Conservation (phyloP, 2,888 invertebrate species). For the Ectobius pallidus region DNA sequence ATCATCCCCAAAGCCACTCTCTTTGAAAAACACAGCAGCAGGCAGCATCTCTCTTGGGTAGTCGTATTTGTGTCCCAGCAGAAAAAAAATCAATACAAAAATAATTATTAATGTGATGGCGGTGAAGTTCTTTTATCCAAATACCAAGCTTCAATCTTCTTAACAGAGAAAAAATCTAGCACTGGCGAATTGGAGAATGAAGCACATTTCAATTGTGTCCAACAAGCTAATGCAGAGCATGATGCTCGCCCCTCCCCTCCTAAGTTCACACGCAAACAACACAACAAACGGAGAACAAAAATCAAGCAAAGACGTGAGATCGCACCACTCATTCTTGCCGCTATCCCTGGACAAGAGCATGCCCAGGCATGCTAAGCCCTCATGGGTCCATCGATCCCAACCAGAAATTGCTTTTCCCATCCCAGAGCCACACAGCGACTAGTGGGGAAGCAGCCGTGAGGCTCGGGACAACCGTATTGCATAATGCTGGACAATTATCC, state of each 20-base stretch:
- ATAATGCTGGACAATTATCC: background rate
- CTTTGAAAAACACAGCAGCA: conserved; percentile 6
- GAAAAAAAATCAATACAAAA: conserved; percentile 43
- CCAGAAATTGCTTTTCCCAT: background rate
- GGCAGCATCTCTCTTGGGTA: conserved; percentile 26
- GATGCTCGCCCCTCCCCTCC: conserved; percentile 38
- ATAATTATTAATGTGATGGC: conserved; percentile 44
- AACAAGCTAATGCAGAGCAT: conserved; percentile 31
- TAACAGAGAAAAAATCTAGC: conserved; percentile 43
- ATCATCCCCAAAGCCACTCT: conserved; percentile 61
- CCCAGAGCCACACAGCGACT: conserved; percentile 5
- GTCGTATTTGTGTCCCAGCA: conserved; percentile 37
- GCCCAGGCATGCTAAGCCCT: background rate
- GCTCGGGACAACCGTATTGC: background rate
- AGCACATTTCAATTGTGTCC: conserved; percentile 43
- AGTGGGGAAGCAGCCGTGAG: conserved; percentile 10
- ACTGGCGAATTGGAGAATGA: conserved; percentile 43
- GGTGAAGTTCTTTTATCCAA: conserved; percentile 42
- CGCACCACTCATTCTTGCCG: background rate
- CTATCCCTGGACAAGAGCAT: background rate
- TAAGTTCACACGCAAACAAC: conserved; percentile 32
- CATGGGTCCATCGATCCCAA: background rate
- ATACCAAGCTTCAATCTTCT: conserved; percentile 40
- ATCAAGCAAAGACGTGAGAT: conserved; percentile 33
- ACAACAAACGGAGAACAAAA: conserved; percentile 31